Evolutionary conservation across 2,888 invertebrate genomes (phyloP).

Genomic region (Phengaris alcon): DNA sequence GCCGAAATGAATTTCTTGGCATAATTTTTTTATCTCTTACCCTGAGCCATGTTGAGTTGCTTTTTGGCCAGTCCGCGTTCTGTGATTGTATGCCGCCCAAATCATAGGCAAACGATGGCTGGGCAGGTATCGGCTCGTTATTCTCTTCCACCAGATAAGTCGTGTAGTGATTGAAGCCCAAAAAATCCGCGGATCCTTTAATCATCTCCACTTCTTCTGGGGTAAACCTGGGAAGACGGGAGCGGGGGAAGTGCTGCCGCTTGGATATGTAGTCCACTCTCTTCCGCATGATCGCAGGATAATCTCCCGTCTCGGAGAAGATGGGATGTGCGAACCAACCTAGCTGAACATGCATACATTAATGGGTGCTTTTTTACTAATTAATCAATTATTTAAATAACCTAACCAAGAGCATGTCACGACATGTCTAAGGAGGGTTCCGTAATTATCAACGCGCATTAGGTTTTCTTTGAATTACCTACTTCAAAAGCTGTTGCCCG

Average conservation of each 20-base stretch:
- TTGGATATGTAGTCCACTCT: slow-evolving; percentile 78
- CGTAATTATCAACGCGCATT: too few species aligned
- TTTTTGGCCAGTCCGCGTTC: slow-evolving; percentile 72
- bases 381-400: too few species aligned
- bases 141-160: slow-evolving; percentile 67
- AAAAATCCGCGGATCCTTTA: slow-evolving; percentile 82
- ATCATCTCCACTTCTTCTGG: slow-evolving; percentile 79
- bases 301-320: slow-evolving; percentile 81
- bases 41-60: slow-evolving; percentile 73
- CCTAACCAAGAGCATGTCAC: too few species aligned
- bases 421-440: too few species aligned
- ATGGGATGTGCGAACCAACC: slow-evolving; percentile 85
- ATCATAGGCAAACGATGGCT: slow-evolving; percentile 64
- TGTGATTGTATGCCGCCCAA: slow-evolving; percentile 55
- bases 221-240: slow-evolving; percentile 82
- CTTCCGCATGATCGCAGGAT: slow-evolving; percentile 82
- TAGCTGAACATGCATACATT: slow-evolving; percentile 53
- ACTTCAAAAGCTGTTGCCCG: too few species aligned
- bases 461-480: too few species aligned
- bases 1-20: too few species aligned
- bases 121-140: slow-evolving; percentile 42
- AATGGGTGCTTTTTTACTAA: too few species aligned
- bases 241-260: slow-evolving; percentile 77
- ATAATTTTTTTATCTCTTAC: slow-evolving; percentile 46
- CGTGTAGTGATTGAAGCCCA: slow-evolving; percentile 88